Evolutionary conservation across 2,113 vertebrate genomes (phyloP), one percentile per base, ranked within the genome.

Genomic region (Castor canadensis): DNA sequence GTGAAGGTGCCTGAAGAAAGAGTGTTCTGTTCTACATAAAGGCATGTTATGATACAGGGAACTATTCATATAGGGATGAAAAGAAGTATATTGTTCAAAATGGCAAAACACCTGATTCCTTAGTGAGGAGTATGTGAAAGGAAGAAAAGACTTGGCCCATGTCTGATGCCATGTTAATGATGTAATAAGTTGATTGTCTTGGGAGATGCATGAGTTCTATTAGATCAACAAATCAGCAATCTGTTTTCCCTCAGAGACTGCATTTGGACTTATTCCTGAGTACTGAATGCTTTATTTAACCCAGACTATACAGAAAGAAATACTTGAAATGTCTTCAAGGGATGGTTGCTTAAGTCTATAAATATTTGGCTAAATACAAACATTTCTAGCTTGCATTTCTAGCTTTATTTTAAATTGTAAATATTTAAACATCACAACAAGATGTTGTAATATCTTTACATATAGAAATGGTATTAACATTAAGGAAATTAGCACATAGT

Each of bases 191-290:
- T 49, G 22, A 64, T 17, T 35, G 11, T 35, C 28, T 47, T 19
- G 24, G 30, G 32, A 35, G 11, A 1, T 22, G 7, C 40, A 32
- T 64, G 20, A 28, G 30, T 62, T 47, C 28, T 43, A 6, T 62
- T 83, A 35, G 72, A 62, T 43, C 60, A 45, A 19, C 28, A 22
- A 8, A 1, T 13, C 80, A 45, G 47, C 40, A 45, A 47, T 9
- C 5, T 9, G 3, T n/a, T n/a, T n/a, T n/a, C n/a, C n/a, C n/a
- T 20, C 2, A 0, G 2, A n/a, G 6, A 7, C 49, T n/a, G 10
- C 35, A n/a, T 20, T 60, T 20, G 24, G 32, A 16, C 20, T 66
- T 66, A 66, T n/a, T n/a, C 7, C 45, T 32, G 17, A 49, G 43
- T 82, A 17, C 16, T 7, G 32, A 82, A 45, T 32, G 58, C 60